Percentiles rank a stretch among this genome's conserved stretches.
Evolutionary conservation across 2,888 invertebrate genomes (phyloP).

Genomic region (Nycteola revayana): DNA sequence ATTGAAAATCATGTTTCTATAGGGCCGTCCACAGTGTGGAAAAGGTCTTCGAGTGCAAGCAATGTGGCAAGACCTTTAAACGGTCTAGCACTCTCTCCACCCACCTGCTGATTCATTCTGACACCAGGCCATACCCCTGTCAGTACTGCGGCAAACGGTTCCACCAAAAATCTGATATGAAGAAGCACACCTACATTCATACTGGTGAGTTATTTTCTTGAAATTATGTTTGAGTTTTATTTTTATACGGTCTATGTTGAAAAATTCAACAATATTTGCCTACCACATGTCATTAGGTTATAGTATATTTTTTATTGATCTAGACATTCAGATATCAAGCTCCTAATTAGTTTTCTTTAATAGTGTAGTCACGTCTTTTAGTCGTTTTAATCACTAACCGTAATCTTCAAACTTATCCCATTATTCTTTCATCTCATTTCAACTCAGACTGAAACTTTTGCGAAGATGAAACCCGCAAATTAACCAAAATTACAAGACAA

Average conservation of each 20-base stretch:
- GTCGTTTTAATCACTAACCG: no score
- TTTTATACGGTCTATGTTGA: no score
- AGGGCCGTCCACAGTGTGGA: conserved; percentile 96
- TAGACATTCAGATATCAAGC: no score
- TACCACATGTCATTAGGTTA: no score
- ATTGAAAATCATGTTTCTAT: no score
- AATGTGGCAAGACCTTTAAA: conserved; percentile 98
- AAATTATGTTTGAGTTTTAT: no score
- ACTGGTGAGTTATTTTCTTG: conserved; percentile 86
- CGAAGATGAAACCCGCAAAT: conserved; percentile 12
- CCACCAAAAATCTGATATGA: conserved; percentile 99
- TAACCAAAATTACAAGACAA: conserved; percentile 28
- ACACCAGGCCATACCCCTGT: conserved; percentile 98
- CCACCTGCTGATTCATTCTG: conserved; percentile 98
- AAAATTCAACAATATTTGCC: no score
- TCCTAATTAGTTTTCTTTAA: no score
- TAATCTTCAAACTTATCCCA: no score
- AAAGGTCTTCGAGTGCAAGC: conserved; percentile 97
- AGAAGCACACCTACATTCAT: conserved; percentile 99
- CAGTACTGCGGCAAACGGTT: conserved; percentile 99
- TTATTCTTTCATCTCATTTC: no score
- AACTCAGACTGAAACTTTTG: conserved; percentile 4
- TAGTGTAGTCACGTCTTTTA: no score
- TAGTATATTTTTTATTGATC: no score
- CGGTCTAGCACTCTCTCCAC: conserved; percentile 98